Evolutionary conservation across 2,888 invertebrate genomes (phyloP).

Genomic region (Neoascia interrupta): DNA sequence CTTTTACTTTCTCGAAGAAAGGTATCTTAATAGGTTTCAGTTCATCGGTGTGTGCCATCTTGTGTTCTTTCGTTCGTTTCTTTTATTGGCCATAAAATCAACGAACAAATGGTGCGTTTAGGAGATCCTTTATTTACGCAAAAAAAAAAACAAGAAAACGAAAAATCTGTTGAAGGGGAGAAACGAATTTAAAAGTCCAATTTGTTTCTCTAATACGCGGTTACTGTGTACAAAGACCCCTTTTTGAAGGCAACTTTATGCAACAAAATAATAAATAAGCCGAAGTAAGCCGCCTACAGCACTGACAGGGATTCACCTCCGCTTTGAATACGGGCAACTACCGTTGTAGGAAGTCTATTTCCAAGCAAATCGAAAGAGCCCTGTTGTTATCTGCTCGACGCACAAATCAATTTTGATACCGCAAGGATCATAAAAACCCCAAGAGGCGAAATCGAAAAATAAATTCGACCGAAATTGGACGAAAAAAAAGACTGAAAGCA

Average conservation of each 20-base stretch:
- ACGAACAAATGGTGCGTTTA: constrained; percentile 50
- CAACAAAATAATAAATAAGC: neutral
- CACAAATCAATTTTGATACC: constrained; percentile 36
- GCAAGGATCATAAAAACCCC: constrained; percentile 21
- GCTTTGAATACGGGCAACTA: neutral
- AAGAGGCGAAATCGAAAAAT: constrained; percentile 21
- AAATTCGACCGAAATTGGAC: neutral
- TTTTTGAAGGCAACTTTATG: neutral
- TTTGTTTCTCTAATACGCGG: constrained; percentile 20
- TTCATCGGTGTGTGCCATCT: constrained; percentile 42
- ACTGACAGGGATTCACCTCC: neutral
- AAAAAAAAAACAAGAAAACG: no score
- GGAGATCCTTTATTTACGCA: neutral
- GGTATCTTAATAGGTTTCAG: constrained; percentile 29
- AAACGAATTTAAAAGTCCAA: constrained; percentile 39
- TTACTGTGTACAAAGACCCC: neutral
- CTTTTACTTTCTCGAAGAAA: neutral
- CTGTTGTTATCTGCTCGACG: constrained; percentile 8
- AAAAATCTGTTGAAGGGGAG: neutral
- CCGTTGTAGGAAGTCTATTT: no score
- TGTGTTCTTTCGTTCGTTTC: constrained; percentile 35
- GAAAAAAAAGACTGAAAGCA: constrained; percentile 1
- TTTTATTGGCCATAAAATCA: constrained; percentile 54
- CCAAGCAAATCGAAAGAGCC: neutral
- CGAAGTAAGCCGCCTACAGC: neutral